Conservation (phyloP, 1,140 invertebrate genomes). For the Drosophila eugracilis region DNA sequence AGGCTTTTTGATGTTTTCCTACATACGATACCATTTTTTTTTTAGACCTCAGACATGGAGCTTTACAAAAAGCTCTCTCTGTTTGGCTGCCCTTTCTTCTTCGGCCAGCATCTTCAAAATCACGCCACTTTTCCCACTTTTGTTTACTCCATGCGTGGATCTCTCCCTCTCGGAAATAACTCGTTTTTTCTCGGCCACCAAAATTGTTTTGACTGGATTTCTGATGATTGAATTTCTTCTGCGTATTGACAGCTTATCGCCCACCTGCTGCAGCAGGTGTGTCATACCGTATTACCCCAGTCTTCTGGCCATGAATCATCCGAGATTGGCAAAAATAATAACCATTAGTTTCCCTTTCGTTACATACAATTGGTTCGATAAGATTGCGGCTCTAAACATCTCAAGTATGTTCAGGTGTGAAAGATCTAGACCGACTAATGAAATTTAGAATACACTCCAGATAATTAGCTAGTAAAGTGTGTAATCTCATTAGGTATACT, state of each 20-base stretch:
- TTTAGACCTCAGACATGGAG: not conserved
- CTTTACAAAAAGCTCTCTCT: conserved; percentile 15
- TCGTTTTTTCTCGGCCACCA: conserved; percentile 24
- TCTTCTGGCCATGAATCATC: conserved; percentile 14
- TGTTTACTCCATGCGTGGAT: conserved; percentile 48
- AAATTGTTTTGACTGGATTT: conserved; percentile 35
- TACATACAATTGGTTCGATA: conserved; percentile 19
- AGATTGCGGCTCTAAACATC: not conserved
- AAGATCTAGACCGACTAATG: no score
- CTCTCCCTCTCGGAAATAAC: conserved; percentile 25
- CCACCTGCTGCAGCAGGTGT: conserved; percentile 35
- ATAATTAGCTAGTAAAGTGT: not conserved
- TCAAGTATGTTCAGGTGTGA: conserved; percentile 4
- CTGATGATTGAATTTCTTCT: conserved; percentile 3
- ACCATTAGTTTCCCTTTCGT: conserved; percentile 3
- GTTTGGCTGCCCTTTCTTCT: not conserved
- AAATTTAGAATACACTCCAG: not conserved
- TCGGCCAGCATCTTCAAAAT: conserved; percentile 13
- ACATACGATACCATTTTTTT: conserved; percentile 21
- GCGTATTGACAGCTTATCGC: conserved; percentile 18
- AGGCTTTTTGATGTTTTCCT: conserved; percentile 18
- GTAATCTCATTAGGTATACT: not conserved
- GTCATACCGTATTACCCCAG: conserved; percentile 7
- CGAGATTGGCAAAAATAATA: not conserved
- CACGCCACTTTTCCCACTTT: conserved; percentile 63